phyloP scores from a whole-genome alignment of 2,797 vertebrate species.

The Alauda arvensis region DNA sequence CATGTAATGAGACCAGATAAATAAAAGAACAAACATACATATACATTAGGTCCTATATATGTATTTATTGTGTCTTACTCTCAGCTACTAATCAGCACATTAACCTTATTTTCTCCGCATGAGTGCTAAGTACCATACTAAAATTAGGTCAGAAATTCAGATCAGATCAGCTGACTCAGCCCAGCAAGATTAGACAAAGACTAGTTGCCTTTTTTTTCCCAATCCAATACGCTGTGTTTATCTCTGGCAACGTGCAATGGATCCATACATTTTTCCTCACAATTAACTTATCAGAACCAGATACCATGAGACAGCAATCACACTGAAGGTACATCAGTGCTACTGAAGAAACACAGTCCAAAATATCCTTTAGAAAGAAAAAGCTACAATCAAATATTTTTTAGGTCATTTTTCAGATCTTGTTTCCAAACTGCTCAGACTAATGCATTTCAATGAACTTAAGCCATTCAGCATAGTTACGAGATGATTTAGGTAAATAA shows the following conservation, averaged over 20 bases:
- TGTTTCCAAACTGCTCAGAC: background rate
- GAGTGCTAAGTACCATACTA: constrained; percentile 35
- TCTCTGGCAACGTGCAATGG: background rate
- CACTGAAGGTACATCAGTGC: background rate
- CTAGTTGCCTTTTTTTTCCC: background rate
- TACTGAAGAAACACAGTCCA: background rate
- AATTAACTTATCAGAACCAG: constrained; percentile 10
- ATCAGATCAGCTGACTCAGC: constrained; percentile 70
- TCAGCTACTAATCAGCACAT: constrained; percentile 53
- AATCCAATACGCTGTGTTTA: background rate
- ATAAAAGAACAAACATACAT: constrained; percentile 24
- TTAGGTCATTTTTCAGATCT: background rate
- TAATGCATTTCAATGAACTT: constrained; percentile 18
- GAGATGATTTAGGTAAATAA: constrained; percentile 31
- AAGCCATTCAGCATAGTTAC: background rate
- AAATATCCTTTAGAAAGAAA: background rate
- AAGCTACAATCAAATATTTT: background rate
- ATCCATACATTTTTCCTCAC: constrained; percentile 27
- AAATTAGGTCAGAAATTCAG: constrained; percentile 79
- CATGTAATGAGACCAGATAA: background rate
- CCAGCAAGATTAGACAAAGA: constrained; percentile 50
- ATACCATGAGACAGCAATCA: background rate
- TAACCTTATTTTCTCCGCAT: constrained; percentile 70
- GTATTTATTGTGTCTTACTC: constrained; percentile 48
- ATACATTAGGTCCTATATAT: background rate